These are phyloP conservation scores for Columba janthina DNA, from an alignment of 2,113 vertebrate genomes.

Conservation along the genomic window DNA sequence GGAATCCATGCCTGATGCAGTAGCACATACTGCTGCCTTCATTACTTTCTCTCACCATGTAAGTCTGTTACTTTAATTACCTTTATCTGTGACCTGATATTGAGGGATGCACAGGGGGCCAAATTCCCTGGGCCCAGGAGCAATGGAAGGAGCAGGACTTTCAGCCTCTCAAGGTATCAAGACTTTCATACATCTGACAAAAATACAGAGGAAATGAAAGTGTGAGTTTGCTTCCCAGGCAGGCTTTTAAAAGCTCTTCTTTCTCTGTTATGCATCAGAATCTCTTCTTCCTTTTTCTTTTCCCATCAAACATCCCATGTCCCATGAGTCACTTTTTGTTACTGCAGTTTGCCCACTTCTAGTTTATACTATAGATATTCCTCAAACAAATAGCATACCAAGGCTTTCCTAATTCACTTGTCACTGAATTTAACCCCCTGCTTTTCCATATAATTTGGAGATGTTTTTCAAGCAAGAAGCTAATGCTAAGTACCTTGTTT, in stretches of 20 bases:
- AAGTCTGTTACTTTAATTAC: neutral
- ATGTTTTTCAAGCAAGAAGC: neutral
- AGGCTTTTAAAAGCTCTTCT: neutral
- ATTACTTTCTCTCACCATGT: neutral
- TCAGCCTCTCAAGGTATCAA: neutral
- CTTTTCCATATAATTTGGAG: neutral
- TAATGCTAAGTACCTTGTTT: neutral
- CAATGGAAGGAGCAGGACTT: neutral
- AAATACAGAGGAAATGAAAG: neutral
- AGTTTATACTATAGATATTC: neutral
- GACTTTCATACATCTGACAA: accelerated
- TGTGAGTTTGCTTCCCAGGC: neutral
- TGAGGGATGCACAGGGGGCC: neutral
- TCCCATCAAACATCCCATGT: neutral
- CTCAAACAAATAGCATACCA: neutral
- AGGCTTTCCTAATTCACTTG: neutral
- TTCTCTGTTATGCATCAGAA: neutral
- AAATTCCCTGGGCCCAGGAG: neutral
- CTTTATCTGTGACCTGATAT: neutral
- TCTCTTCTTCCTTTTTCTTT: neutral
- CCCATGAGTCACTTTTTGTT: neutral
- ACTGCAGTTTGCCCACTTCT: neutral
- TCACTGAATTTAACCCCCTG: neutral
- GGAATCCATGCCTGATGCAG: neutral
- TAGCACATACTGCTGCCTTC: neutral